phyloP scores from a whole-genome alignment of 2,888 invertebrate genomes.

The Himalopsyche kuldschensis region DNA sequence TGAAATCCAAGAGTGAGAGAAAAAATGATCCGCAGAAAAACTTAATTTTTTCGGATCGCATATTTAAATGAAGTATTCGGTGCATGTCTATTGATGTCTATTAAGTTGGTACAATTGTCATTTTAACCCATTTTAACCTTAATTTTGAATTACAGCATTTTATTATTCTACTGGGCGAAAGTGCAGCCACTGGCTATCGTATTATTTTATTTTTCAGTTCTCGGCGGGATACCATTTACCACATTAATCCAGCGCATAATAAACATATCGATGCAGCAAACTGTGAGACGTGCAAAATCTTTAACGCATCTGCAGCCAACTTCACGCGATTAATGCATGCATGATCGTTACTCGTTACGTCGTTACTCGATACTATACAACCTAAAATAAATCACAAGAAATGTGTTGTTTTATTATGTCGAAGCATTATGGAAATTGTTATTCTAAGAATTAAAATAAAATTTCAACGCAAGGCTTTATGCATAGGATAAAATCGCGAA shows the following conservation, averaged over 20 bases:
- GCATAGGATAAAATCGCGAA: conserved; percentile 5
- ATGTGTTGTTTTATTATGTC: conserved; percentile 11
- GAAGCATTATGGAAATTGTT: conserved; percentile 5
- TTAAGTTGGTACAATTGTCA: too few species aligned
- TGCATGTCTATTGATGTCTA: too few species aligned
- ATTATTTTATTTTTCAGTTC: not conserved
- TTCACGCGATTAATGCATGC: conserved; percentile 28
- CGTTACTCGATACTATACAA: conserved; percentile 21
- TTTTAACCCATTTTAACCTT: too few species aligned
- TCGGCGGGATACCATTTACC: conserved; percentile 33
- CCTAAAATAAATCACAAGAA: not conserved
- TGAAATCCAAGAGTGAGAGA: too few species aligned
- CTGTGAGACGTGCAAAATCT: conserved; percentile 21
- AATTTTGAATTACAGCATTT: too few species aligned
- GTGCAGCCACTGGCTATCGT: not conserved
- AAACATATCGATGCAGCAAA: conserved; percentile 34
- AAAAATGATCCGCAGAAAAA: too few species aligned
- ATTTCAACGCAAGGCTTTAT: not conserved
- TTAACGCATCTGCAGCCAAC: conserved; percentile 19
- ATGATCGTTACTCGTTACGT: conserved; percentile 16
- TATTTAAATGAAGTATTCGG: too few species aligned
- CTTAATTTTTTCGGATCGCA: too few species aligned
- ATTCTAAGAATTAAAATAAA: not conserved
- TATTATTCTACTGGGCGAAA: not conserved
- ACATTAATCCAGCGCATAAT: conserved; percentile 38